A percentile compares a stretch with the other conserved stretches of the same genome.
phyloP scores from a whole-genome alignment of 2,113 vertebrate species.

The Poeciliopsis turrubarensis region DNA sequence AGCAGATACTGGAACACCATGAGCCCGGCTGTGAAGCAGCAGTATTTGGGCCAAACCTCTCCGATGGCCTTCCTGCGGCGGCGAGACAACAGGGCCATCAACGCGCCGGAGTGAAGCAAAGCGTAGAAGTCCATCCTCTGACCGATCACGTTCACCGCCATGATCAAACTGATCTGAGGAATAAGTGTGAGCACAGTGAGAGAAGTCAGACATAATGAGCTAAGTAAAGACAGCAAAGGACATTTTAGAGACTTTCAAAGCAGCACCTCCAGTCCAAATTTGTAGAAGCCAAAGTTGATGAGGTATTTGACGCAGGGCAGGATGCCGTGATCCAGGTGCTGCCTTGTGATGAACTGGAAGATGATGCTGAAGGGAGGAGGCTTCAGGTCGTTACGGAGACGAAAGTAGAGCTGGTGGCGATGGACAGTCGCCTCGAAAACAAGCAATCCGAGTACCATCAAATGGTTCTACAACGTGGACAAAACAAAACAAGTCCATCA shows the following conservation, averaged over 20 bases:
- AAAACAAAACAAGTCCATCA: neutral
- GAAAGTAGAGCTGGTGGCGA: constrained; percentile 73
- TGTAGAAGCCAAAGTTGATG: constrained; percentile 81
- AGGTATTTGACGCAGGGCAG: constrained; percentile 77
- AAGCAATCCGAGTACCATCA: constrained; percentile 72
- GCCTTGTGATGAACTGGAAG: constrained; percentile 67
- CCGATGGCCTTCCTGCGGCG: constrained; percentile 82
- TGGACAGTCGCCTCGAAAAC: constrained; percentile 73
- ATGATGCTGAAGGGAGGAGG: constrained; percentile 59
- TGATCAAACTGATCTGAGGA: constrained; percentile 75
- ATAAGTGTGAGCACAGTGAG: neutral
- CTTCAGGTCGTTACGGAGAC: constrained; percentile 65
- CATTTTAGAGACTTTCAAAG: neutral
- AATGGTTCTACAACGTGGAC: constrained; percentile 70
- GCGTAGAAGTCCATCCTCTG: constrained; percentile 81
- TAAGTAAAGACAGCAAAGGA: neutral
- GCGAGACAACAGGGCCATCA: constrained; percentile 75
- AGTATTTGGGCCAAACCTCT: constrained; percentile 84
- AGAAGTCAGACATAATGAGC: constrained; percentile 1
- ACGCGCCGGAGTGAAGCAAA: constrained; percentile 72
- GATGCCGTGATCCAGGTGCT: constrained; percentile 71
- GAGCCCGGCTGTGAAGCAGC: constrained; percentile 81
- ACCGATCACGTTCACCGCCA: constrained; percentile 77
- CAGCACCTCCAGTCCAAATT: constrained; percentile 82
- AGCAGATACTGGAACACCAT: constrained; percentile 81